Evolutionary conservation across 2,113 vertebrate genomes (phyloP).

Genomic region (Perca fluviatilis): DNA sequence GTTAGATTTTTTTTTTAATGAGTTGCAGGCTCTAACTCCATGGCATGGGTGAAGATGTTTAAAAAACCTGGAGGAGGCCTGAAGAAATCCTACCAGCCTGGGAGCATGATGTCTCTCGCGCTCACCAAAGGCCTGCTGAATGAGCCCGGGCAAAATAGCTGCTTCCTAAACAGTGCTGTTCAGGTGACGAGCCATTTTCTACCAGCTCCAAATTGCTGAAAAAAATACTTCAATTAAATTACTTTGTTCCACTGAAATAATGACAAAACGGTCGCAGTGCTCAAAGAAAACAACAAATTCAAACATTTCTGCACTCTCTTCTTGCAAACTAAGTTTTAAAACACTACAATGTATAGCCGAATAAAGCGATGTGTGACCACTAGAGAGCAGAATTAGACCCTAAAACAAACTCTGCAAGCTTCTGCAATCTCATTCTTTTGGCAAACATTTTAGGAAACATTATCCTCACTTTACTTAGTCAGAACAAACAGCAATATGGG

Average conservation of each 20-base stretch:
- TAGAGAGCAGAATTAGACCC: background rate
- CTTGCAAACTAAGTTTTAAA: background rate
- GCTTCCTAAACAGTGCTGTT: constrained; percentile 99
- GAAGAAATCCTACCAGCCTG: constrained; percentile 95
- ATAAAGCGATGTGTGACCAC: background rate
- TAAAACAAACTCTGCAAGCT: background rate
- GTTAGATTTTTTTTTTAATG: constrained; percentile 19
- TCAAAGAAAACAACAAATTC: background rate
- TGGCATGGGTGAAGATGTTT: constrained; percentile 97
- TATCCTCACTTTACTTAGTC: background rate
- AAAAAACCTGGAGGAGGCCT: constrained; percentile 92
- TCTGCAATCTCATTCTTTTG: background rate
- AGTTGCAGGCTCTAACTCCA: constrained; percentile 82
- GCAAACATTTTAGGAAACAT: background rate
- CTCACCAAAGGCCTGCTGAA: constrained; percentile 97
- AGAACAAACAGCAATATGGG: background rate
- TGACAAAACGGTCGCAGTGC: background rate
- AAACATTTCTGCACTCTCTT: background rate
- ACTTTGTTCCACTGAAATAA: background rate
- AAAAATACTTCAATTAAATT: background rate
- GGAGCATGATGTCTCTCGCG: constrained; percentile 95
- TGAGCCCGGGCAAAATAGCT: constrained; percentile 97
- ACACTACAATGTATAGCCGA: background rate
- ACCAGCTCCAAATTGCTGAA: background rate
- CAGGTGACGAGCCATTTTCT: constrained; percentile 87